Percentiles rank a stretch among this genome's conserved stretches.
Evolutionary conservation across 1,140 invertebrate genomes (phyloP).

Genomic region (Drosophila pandora): DNA sequence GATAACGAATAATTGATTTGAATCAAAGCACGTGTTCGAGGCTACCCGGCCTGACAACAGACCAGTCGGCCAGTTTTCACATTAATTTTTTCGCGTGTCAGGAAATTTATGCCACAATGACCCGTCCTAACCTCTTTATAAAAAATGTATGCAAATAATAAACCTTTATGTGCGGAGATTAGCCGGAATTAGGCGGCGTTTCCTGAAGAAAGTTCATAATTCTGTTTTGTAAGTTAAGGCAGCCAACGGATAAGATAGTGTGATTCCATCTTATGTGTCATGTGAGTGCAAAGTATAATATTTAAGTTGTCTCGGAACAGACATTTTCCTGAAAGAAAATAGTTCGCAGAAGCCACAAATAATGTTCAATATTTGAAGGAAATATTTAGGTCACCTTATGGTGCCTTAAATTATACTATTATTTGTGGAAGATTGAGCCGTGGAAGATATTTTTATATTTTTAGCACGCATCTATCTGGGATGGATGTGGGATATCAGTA

Average conservation of each 20-base stretch:
- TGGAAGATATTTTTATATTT: constrained; percentile 56
- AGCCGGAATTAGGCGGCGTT: constrained; percentile 5
- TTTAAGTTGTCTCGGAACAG: constrained; percentile 22
- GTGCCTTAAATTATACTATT: constrained; percentile 2
- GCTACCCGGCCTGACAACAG: constrained; percentile 14
- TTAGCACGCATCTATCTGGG: constrained; percentile 55
- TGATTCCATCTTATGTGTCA: constrained; percentile 26
- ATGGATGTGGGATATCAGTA: constrained; percentile 45
- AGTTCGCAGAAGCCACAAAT: constrained; percentile 4
- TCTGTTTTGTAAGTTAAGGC: constrained; percentile 29
- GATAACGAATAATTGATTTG: constrained; percentile 32
- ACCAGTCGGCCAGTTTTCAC: neutral
- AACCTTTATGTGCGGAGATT: constrained; percentile 17
- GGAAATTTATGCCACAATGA: constrained; percentile 37
- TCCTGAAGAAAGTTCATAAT: constrained; percentile 55
- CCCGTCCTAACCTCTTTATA: constrained; percentile 28
- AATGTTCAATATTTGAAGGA: neutral
- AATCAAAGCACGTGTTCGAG: constrained; percentile 31
- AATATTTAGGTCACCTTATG: constrained; percentile 5
- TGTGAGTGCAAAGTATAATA: constrained; percentile 56
- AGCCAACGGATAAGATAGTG: constrained; percentile 40
- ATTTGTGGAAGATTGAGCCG: constrained; percentile 28
- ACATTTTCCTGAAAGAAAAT: constrained; percentile 3
- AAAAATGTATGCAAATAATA: constrained; percentile 5
- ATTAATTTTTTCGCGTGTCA: constrained; percentile 3